Percentiles rank a stretch among this genome's conserved stretches.
Conservation (phyloP, 1,140 invertebrate genomes). For the Magallana gigas region DNA sequence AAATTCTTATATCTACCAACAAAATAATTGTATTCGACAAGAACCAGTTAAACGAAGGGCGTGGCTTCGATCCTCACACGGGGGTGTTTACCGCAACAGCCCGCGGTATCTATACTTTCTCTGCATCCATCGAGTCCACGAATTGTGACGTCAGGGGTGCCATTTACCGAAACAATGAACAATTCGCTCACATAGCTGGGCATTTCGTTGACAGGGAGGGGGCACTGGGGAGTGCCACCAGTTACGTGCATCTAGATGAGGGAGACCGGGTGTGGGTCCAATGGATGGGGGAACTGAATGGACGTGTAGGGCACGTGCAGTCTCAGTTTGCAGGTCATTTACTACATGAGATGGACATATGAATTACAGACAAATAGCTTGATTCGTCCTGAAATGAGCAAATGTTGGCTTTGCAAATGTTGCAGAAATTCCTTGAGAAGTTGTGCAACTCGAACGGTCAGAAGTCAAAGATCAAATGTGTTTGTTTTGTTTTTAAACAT, state of each 20-base stretch:
- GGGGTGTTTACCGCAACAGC: slow-evolving; percentile 6
- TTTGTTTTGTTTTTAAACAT: no score
- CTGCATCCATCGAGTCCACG: neutral
- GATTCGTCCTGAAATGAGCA: no score
- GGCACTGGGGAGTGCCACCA: neutral
- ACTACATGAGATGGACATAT: neutral
- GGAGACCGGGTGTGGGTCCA: slow-evolving; percentile 1
- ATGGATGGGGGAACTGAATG: neutral
- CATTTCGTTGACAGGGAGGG: neutral
- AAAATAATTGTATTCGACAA: neutral
- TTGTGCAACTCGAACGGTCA: no score
- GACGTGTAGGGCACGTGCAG: neutral
- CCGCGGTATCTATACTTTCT: neutral
- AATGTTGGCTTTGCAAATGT: no score
- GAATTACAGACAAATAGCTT: neutral
- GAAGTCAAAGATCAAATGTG: no score
- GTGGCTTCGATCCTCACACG: neutral
- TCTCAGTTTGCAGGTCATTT: slow-evolving; percentile 6
- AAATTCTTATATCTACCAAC: neutral
- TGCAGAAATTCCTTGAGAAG: no score
- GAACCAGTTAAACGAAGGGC: neutral
- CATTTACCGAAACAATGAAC: slow-evolving; percentile 14
- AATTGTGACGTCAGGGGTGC: neutral
- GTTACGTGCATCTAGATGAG: neutral
- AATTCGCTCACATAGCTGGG: neutral